A percentile compares a stretch with the other conserved stretches of the same genome.
phyloP scores from a whole-genome alignment of 1,140 invertebrate genomes.

The Bombus sibiricus region DNA sequence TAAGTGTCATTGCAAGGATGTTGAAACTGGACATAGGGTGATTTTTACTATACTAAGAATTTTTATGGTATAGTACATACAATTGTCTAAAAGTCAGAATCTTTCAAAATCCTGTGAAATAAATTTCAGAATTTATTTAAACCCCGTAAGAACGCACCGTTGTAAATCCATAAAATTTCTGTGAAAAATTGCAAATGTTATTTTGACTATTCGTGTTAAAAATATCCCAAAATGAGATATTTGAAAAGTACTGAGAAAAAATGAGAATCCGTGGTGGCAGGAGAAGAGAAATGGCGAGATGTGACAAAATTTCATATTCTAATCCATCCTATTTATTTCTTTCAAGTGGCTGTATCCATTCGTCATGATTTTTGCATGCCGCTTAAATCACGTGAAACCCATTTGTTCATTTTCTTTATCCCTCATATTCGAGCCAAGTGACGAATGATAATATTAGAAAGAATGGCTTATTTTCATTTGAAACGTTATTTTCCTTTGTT shows the following conservation, averaged over 20 bases:
- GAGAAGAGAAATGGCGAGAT: not conserved
- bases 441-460: not conserved
- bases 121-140: not conserved
- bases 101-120: not conserved
- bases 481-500: not conserved
- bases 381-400: not conserved
- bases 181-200: too few species aligned
- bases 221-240: not conserved
- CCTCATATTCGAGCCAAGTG: not conserved
- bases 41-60: not conserved
- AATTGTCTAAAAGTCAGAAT: not conserved
- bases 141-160: too few species aligned
- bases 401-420: not conserved
- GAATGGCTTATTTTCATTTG: not conserved
- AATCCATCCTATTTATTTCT: constrained; percentile 7
- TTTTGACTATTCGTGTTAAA: too few species aligned
- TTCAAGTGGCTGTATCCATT: not conserved
- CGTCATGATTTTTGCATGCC: not conserved
- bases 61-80: not conserved
- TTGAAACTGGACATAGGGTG: not conserved
- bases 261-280: not conserved
- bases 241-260: not conserved
- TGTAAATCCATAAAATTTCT: too few species aligned
- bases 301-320: not conserved
- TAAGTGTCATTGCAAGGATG: too few species aligned